phyloP scores from a whole-genome alignment of 1,140 invertebrate species.

The Drosophila ercepeae region DNA sequence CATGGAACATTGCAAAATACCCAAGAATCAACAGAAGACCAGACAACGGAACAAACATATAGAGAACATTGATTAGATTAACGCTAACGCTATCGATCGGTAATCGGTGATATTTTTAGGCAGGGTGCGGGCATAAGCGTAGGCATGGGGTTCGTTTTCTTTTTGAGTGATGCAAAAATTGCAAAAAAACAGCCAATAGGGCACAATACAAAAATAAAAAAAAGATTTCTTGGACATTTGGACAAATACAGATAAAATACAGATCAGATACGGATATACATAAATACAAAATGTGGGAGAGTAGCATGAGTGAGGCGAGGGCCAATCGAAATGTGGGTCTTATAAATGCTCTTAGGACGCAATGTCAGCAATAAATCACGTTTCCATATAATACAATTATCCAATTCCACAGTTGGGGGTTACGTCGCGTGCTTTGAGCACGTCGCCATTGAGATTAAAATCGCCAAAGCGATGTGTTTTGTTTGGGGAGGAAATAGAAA shows the following conservation, averaged over 20 bases:
- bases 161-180: no score
- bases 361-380: conserved; percentile 43
- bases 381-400: conserved; percentile 54
- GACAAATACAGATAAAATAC: conserved; percentile 22
- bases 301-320: background rate
- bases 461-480: conserved; percentile 18
- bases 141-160: conserved; percentile 1
- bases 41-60: conserved; percentile 41
- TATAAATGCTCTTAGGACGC: conserved; percentile 49
- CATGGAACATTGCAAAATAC: conserved; percentile 49
- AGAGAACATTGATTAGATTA: conserved; percentile 48
- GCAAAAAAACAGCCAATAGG: no score
- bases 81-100: no score
- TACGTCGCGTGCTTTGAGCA: conserved; percentile 49
- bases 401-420: conserved; percentile 45
- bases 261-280: conserved; percentile 33
- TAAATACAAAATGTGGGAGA: conserved; percentile 31
- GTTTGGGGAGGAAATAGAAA: conserved; percentile 22
- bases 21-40: conserved; percentile 50
- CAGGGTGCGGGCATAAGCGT: background rate
- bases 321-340: conserved; percentile 13
- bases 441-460: conserved; percentile 46
- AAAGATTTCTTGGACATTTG: no score
- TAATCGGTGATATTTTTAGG: conserved; percentile 27
- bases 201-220: no score